Evolutionary conservation across 2,888 invertebrate genomes (phyloP).

Genomic region (Odontocolon sp.): DNA sequence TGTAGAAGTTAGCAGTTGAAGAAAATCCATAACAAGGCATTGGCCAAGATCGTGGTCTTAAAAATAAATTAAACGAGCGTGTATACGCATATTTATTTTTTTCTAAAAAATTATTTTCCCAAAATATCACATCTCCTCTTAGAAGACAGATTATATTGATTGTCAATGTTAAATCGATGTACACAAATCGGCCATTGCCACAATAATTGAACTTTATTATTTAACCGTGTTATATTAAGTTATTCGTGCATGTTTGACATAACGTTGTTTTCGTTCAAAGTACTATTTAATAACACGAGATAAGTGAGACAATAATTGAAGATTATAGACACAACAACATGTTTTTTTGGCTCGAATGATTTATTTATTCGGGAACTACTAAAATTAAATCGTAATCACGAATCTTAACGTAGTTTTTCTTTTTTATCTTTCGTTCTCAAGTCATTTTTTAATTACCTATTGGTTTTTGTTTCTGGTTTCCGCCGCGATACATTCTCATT

Average conservation of each 20-base stretch:
- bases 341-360: constrained; percentile 4
- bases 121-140: neutral
- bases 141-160: neutral
- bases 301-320: neutral
- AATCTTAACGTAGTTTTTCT: neutral
- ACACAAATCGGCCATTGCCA: constrained; percentile 6
- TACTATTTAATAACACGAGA: constrained; percentile 34
- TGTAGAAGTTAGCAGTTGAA: constrained; percentile 45
- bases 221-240: constrained; percentile 2
- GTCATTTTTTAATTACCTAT: neutral
- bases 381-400: neutral
- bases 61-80: neutral
- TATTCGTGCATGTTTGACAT: constrained; percentile 1
- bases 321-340: neutral
- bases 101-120: constrained; percentile 1
- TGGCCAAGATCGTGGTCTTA: neutral
- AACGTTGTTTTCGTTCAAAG: constrained; percentile 2
- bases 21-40: constrained; percentile 20
- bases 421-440: neutral
- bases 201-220: constrained; percentile 27
- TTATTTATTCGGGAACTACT: neutral
- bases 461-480: neutral
- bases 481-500: neutral
- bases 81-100: constrained; percentile 15
- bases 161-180: neutral